phyloP scores from a whole-genome alignment of 1,140 invertebrate species.

The Drosophila malerkotliana region DNA sequence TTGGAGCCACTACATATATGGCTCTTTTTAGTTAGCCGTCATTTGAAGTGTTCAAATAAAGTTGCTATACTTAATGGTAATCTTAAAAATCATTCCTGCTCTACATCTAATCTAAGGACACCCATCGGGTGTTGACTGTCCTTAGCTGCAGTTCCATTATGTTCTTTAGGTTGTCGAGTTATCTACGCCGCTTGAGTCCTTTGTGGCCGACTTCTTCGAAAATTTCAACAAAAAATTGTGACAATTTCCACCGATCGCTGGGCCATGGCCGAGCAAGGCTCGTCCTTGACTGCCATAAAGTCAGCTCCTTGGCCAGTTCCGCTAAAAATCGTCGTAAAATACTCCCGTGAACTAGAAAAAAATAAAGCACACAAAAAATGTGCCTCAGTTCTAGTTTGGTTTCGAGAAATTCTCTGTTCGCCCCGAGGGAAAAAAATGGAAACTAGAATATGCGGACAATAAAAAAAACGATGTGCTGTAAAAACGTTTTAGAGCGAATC shows the following conservation, averaged over 20 bases:
- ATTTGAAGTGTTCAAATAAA: not conserved
- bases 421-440: slow-evolving; percentile 63
- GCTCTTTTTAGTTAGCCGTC: too few relatives aligned
- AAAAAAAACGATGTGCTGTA: slow-evolving; percentile 61
- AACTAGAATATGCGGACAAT: slow-evolving; percentile 68
- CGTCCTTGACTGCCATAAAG: slow-evolving; percentile 73
- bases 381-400: slow-evolving; percentile 79
- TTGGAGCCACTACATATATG: too few relatives aligned
- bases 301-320: slow-evolving; percentile 43
- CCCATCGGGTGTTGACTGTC: slow-evolving; percentile 26
- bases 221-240: slow-evolving; percentile 49
- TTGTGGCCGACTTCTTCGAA: slow-evolving; percentile 54
- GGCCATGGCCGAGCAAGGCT: slow-evolving; percentile 15
- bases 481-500: slow-evolving; percentile 74
- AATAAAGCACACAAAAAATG: slow-evolving; percentile 72
- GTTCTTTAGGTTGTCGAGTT: slow-evolving; percentile 62
- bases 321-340: slow-evolving; percentile 63
- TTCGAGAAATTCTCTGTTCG: slow-evolving; percentile 68
- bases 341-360: slow-evolving; percentile 55
- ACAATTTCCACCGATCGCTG: slow-evolving; percentile 54
- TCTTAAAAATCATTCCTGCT: not conserved
- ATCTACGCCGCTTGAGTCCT: slow-evolving; percentile 67
- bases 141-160: slow-evolving; percentile 51
- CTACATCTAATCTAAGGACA: slow-evolving; percentile 32
- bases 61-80: not conserved